Base-by-base conservation (phyloP, 35 echinoderm and acorn worm genomes). In the Apostichopus japonicus region DNA sequence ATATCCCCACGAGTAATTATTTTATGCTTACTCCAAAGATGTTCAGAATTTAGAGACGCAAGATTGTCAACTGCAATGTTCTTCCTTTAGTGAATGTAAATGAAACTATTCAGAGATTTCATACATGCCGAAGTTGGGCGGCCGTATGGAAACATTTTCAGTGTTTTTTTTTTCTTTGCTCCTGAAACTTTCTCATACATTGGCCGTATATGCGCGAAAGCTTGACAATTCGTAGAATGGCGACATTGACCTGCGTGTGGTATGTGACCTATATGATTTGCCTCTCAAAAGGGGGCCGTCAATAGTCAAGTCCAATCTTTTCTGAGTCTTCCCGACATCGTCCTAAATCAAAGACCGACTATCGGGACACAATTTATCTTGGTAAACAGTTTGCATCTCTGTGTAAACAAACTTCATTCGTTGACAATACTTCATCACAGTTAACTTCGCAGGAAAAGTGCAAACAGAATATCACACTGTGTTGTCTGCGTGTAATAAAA, bases 181-280 rank as follows among this genome's bases (percentile, higher is more conserved):
- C 33, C 33, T 44, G 33, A 44, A 44, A 44, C 33, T 44, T 44
- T 44, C 33, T 44, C 2, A 44, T 44, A 44, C 33, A 44, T 44
- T 44, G 33, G 33, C 33, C 33, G 33, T 44, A 10, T 61, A 61
- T 61, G 4, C 57, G 57, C 57, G 57, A 61, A 61, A 13, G 8
- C 13, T 61, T 13, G n/a, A 75, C n/a, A 75, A 0, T 75, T 23
- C 71, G 15, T 75, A 75, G 6, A n/a, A 75, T 75, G 21, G 16
- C 71, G 71, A 75, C 71, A 75, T 75, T 75, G 71, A 75, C 71
- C 71, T 1, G 21, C 71, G 17, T 75, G n/a, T n/a, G 71, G 71
- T 75, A 75, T 75, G 71, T 75, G 71, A 75, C 71, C 71, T 75
- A 75, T 23, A 75, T 75, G 71, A 7, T 75, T 75, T 75, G 71